A percentile compares a stretch with the other conserved stretches of the same genome.
phyloP scores from a whole-genome alignment of 2,888 invertebrate genomes.

The Andrena haemorrhoa region DNA sequence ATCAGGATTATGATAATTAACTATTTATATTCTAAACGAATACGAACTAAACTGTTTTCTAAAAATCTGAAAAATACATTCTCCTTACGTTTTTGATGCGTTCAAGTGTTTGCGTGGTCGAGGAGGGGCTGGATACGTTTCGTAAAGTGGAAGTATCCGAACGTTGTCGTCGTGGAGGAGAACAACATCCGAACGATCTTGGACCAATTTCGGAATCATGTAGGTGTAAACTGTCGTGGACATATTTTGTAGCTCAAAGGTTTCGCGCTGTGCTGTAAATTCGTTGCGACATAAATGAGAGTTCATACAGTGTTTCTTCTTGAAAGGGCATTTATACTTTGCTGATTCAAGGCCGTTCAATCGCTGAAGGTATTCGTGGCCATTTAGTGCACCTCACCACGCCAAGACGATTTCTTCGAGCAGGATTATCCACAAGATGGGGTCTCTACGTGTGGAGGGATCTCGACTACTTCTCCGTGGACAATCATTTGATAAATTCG shows the following conservation, averaged over 20 bases:
- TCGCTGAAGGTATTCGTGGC: conserved; percentile 74
- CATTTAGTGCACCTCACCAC: conserved; percentile 77
- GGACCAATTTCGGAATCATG: conserved; percentile 82
- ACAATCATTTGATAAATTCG: conserved; percentile 90
- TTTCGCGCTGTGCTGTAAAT: not conserved
- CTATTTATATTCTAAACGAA: too few species aligned
- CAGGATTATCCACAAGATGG: conserved; percentile 90
- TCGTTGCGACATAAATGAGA: not conserved
- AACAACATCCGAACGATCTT: conserved; percentile 79
- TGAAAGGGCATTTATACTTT: conserved; percentile 81
- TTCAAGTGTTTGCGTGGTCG: conserved; percentile 79
- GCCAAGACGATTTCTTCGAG: conserved; percentile 87
- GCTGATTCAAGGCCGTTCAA: conserved; percentile 78
- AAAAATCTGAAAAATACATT: not conserved
- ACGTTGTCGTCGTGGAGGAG: conserved; percentile 77
- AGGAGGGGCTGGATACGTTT: conserved; percentile 79
- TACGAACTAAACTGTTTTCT: too few species aligned
- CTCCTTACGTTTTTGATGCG: not conserved
- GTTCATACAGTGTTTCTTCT: not conserved
- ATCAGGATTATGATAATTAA: too few species aligned
- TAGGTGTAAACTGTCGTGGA: conserved; percentile 49
- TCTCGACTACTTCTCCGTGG: conserved; percentile 87
- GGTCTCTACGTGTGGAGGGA: conserved; percentile 92
- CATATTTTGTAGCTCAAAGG: too few species aligned
- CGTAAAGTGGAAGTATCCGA: conserved; percentile 81